Evolutionary conservation across 2,797 vertebrate genomes (phyloP), one percentile per base, ranked within the genome.

Genomic region (Cottoperca gobio): DNA sequence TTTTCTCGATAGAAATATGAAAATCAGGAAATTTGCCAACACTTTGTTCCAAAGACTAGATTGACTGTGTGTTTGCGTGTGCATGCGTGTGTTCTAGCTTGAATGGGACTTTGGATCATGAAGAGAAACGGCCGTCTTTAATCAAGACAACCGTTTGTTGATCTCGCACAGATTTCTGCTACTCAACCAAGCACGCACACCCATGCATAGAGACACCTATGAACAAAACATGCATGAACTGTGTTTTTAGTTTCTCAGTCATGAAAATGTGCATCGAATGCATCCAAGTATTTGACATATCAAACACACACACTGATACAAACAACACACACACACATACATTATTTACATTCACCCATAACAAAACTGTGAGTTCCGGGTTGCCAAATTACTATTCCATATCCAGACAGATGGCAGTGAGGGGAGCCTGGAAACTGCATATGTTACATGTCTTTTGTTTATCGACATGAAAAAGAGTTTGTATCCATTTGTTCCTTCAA

Each of bases 111-210:
- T 50, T 49, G 23, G 52, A 81, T 69, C 73, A 82, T 82, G 64
- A 82, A 75, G 70, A 86, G 58, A 70, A 83, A 79, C 81, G 87
- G 81, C 77, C 89, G 85, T 73, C 43, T 83, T 80, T 81, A 82
- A 89, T 87, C 73, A 80, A 61, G 60, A 73, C 19, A 73, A 68
- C 60, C 72, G 40, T 74, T 33, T 2, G 28, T 45, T 74, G 46
- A 80, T 79, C 43, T 74, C 39, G 49, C 54, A 60, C 73, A 68
- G 52, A 78, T 73, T 62, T 54, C 14, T 64, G 49, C 21, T 46
- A 9, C 37, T 16, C 31, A 57, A 72, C 54, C 43, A 28, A 17
- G 40, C 39, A 8, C 2, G 0, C 28, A 69, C 48, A 49, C 50
- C 64, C 46, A 63, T 10, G 43, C 26, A 66, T 12, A 48, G 40